A percentile compares a stretch with the other conserved stretches of the same genome.
phyloP scores from a whole-genome alignment of 2,797 vertebrate species.

The Gallinago nigripennis region DNA sequence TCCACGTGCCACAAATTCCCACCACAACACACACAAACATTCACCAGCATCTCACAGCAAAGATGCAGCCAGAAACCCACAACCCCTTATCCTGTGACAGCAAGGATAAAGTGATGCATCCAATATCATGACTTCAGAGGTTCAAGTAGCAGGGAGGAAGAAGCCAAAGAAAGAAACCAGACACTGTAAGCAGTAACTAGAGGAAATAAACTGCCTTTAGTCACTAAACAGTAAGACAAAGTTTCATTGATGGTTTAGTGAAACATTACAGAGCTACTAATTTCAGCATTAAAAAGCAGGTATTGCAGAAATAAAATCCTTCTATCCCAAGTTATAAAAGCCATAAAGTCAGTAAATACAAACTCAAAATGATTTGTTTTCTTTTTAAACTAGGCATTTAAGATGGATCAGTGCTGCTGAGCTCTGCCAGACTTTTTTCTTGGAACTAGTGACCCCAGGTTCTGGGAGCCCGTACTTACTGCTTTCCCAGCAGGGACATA shows the following conservation, averaged over 20 bases:
- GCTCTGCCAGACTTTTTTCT: slow-evolving; percentile 38
- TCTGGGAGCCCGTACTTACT: neutral
- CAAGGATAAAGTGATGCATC: neutral
- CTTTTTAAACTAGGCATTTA: slow-evolving; percentile 12
- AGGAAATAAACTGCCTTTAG: neutral
- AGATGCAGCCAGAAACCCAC: neutral
- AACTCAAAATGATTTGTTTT: neutral
- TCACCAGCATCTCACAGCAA: neutral
- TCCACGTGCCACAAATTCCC: neutral
- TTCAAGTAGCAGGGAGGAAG: neutral
- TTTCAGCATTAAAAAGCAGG: neutral
- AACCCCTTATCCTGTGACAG: neutral
- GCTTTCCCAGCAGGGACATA: slow-evolving; percentile 11
- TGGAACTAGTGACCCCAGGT: neutral
- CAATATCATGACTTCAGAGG: neutral
- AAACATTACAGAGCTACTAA: neutral
- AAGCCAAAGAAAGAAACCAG: slow-evolving; percentile 1
- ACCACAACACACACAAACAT: neutral
- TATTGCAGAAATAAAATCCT: neutral
- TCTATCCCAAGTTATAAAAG: neutral
- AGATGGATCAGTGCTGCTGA: neutral
- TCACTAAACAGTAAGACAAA: neutral
- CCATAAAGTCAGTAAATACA: neutral
- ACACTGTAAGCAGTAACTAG: neutral
- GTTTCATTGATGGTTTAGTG: neutral